phyloP scores from a whole-genome alignment of 2,888 invertebrate species.

The Zaprionus bogoriensis region DNA sequence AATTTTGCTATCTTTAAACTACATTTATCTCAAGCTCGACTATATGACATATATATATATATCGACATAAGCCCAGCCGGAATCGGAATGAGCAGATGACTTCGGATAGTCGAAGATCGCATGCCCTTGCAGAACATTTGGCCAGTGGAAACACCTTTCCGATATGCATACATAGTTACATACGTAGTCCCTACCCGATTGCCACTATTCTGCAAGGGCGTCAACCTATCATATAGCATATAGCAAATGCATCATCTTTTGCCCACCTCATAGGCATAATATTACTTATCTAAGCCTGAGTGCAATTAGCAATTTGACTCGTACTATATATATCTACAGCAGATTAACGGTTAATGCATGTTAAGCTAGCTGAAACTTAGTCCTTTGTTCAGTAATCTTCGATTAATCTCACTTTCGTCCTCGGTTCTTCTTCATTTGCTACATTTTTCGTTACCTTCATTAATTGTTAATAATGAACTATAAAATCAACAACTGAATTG shows the following conservation, averaged over 20 bases:
- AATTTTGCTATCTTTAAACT: conserved; percentile 36
- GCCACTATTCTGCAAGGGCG: conserved; percentile 1
- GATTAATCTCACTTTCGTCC: conserved; percentile 29
- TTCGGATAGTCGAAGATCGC: conserved; percentile 13
- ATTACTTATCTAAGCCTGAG: background rate
- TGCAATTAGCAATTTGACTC: conserved; percentile 12
- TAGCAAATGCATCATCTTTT: conserved; percentile 9
- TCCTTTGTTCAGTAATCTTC: conserved; percentile 15
- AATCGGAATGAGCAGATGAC: background rate
- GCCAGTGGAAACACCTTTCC: background rate
- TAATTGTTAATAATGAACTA: conserved; percentile 41
- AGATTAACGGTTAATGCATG: conserved; percentile 54
- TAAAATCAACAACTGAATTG: conserved; percentile 15
- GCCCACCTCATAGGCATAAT: conserved; percentile 5
- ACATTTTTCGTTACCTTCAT: conserved; percentile 37
- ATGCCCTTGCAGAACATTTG: conserved; percentile 17
- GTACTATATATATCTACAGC: conserved; percentile 9
- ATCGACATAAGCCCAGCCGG: background rate
- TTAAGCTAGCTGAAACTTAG: conserved; percentile 49
- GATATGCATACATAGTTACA: background rate
- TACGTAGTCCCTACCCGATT: background rate
- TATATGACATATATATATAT: conserved; percentile 1
- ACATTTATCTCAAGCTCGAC: conserved; percentile 25
- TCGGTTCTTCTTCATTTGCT: conserved; percentile 27
- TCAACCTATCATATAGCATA: background rate